phyloP scores from a whole-genome alignment of 2,113 vertebrate species.

The Oryctolagus cuniculus region DNA sequence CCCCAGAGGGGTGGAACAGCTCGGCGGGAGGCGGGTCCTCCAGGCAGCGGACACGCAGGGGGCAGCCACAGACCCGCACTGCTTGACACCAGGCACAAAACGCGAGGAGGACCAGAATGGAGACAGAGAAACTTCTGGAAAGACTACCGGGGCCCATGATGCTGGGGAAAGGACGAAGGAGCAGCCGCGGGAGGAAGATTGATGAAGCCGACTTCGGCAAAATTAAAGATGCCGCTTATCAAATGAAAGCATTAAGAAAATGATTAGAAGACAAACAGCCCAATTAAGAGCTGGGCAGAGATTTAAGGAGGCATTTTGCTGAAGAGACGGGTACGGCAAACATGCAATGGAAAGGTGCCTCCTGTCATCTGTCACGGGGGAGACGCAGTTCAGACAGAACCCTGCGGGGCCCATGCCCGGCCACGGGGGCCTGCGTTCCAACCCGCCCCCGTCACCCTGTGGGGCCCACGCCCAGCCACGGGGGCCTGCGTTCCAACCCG shows the following conservation, averaged over 20 bases:
- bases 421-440: too few relatives aligned
- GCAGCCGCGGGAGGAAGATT: background rate
- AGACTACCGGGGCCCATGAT: background rate
- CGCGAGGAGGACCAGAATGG: too few relatives aligned
- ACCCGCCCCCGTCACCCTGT: too few relatives aligned
- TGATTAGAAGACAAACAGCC: conserved; percentile 52
- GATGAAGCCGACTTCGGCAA: conserved; percentile 23
- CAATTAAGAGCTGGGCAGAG: conserved; percentile 26
- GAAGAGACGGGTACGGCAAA: conserved; percentile 9
- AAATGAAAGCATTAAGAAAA: conserved; percentile 59
- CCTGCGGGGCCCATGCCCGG: too few relatives aligned
- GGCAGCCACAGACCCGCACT: too few relatives aligned
- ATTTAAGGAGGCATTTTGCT: background rate
- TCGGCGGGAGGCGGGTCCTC: too few relatives aligned
- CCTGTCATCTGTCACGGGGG: background rate
- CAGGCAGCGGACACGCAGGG: too few relatives aligned
- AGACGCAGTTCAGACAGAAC: too few relatives aligned
- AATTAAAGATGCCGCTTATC: conserved; percentile 38
- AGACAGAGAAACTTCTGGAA: background rate
- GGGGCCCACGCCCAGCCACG: too few relatives aligned
- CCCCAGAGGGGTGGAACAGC: too few relatives aligned
- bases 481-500: too few relatives aligned
- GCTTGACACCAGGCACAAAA: rapidly evolving
- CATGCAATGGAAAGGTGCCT: background rate
- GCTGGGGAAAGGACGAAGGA: background rate